These are phyloP conservation scores for Leptosomus discolor DNA, from an alignment of 2,113 vertebrate genomes.

Conservation along the genomic window DNA sequence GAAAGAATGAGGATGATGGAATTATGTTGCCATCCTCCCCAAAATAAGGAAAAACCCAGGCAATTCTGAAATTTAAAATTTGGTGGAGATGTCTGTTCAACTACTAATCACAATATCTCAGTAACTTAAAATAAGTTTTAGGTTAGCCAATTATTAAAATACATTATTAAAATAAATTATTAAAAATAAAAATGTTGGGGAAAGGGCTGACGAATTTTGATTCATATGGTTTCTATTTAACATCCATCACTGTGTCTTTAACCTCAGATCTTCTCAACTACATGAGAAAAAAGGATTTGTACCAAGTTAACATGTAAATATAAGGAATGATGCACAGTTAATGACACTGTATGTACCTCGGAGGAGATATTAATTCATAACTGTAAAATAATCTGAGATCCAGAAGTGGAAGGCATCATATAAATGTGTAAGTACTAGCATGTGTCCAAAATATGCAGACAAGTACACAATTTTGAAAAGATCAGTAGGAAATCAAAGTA, in stretches of 20 bases:
- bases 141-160: background rate
- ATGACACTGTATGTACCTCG: background rate
- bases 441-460: background rate
- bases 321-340: background rate
- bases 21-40: background rate
- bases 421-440: rapidly evolving
- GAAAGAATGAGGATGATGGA: background rate
- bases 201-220: background rate
- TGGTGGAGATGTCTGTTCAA: background rate
- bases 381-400: background rate
- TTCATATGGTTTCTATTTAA: background rate
- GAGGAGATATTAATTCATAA: background rate
- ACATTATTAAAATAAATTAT: no score
- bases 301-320: background rate
- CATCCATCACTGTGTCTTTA: background rate
- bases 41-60: background rate
- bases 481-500: background rate
- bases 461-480: background rate
- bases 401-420: background rate
- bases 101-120: background rate
- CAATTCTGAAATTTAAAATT: background rate
- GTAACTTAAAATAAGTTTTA: background rate
- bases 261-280: background rate
- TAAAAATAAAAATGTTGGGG: background rate
- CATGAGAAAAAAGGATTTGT: background rate